Base-by-base conservation (phyloP, 2,888 invertebrate genomes). In the Coremacera marginata region DNA sequence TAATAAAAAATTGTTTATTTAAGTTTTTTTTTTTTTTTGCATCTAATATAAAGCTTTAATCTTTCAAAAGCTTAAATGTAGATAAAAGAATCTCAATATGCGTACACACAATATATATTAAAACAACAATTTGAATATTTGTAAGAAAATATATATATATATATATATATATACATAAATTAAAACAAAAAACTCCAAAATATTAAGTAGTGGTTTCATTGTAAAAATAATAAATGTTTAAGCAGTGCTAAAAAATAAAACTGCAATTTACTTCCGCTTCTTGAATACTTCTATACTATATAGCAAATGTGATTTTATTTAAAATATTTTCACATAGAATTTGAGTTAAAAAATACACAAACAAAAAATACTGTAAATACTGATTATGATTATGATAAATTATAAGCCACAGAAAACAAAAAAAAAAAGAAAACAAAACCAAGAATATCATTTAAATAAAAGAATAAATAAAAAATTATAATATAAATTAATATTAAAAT, bases 241-340 rank as follows among this genome's bases (percentile, higher is more conserved):
- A 51, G 57, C 25, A 62, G 31, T 63, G 22, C 34, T 31, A 31
- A 25, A 79, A 82, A 80, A 73, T 70, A 76, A 78, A 70, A 70
- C 71, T 78, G 74, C 77, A 77, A 77, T 77, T 76, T 77, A 70
- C 72, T 78, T 80, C 79, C 79, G 80, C 80, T 80, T 80, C 78
- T 80, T 75, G 78, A 76, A 77, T 77, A 80, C 77, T 75, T 68
- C 51, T 19, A 82, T 80, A 84, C 34, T 81, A 83, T 80, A 81
- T 87, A 86, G 84, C 85, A 85, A 86, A 86, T 86, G 86, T 86
- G 86, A 86, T 86, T 86, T 86, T 86, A 86, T 86, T 86, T 84
- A 85, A 86, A 86, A 86, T 86, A 86, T 86, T 77, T 80, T 80
- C 78, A 79, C 80, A 79, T 80, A 77, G 63, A 77, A 75, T 31